Conservation (phyloP, 2,888 invertebrate genomes). For the Acanthococcus lagerstroemiae region DNA sequence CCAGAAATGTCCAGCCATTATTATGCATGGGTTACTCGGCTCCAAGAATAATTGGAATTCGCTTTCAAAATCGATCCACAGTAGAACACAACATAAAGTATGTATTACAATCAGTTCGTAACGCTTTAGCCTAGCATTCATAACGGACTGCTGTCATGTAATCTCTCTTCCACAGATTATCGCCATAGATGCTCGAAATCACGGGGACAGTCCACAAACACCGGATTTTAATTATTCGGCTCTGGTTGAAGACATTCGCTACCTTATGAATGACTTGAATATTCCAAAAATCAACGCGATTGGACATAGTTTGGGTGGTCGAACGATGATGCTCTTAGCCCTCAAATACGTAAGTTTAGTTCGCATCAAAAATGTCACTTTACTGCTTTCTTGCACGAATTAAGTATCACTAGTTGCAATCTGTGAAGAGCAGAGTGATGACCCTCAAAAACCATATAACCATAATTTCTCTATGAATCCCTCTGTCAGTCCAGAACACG, state of each 20-base stretch:
- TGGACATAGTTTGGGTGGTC: constrained; percentile 96
- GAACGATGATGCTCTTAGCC: constrained; percentile 75
- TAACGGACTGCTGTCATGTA: neutral
- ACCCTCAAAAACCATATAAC: too few species aligned
- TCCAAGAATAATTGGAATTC: constrained; percentile 79
- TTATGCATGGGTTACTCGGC: constrained; percentile 49
- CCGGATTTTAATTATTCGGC: constrained; percentile 59
- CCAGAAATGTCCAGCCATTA: constrained; percentile 36
- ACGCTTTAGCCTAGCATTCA: neutral
- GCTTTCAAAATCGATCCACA: constrained; percentile 59
- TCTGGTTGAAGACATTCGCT: constrained; percentile 62
- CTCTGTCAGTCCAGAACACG: too few species aligned
- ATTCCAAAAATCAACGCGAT: constrained; percentile 58
- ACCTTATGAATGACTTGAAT: constrained; percentile 53
- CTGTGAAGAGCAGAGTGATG: too few species aligned
- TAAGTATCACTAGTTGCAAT: too few species aligned
- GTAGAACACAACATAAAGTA: constrained; percentile 46
- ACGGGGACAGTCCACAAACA: constrained; percentile 84
- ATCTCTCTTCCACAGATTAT: too few species aligned
- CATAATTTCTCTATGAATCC: too few species aligned
- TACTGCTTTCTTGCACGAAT: neutral
- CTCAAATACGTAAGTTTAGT: constrained; percentile 52
- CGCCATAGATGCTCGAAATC: constrained; percentile 82
- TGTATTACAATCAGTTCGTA: neutral
- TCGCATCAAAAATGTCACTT: neutral